Conservation (phyloP, 1,140 invertebrate species). For the Pararge aegeria region DNA sequence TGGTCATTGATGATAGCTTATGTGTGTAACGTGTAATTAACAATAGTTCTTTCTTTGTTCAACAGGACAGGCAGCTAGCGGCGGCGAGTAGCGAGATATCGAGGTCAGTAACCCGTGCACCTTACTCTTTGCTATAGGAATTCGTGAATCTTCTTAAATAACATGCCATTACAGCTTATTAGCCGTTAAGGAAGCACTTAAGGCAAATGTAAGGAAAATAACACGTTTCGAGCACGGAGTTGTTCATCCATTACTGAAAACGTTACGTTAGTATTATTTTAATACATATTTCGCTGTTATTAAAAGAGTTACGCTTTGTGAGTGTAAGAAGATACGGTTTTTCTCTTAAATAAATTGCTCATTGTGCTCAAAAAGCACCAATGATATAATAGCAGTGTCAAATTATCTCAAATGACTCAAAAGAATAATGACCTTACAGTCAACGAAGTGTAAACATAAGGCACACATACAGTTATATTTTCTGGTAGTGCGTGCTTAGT, state of each 20-base stretch:
- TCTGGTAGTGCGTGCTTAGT: slow-evolving; percentile 54
- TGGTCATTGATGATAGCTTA: slow-evolving; percentile 14
- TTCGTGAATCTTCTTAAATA: slow-evolving; percentile 68
- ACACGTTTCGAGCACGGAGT: slow-evolving; percentile 34
- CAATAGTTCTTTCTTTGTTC: slow-evolving; percentile 56
- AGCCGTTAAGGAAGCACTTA: slow-evolving; percentile 63
- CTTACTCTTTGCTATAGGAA: slow-evolving; percentile 62
- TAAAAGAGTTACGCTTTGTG: background rate
- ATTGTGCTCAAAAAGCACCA: slow-evolving; percentile 31
- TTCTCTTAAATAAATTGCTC: background rate
- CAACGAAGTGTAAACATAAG: slow-evolving; percentile 66
- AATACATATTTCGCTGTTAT: background rate
- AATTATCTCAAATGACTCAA: slow-evolving; percentile 48
- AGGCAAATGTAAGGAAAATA: slow-evolving; percentile 50
- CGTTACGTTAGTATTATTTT: slow-evolving; percentile 4
- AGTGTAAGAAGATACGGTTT: background rate
- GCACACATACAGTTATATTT: slow-evolving; percentile 62
- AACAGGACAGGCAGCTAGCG: slow-evolving; percentile 47
- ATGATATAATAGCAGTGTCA: slow-evolving; percentile 38
- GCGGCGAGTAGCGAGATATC: slow-evolving; percentile 51
- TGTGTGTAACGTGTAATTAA: slow-evolving; percentile 55
- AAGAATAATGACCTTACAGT: slow-evolving; percentile 53
- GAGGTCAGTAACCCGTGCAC: slow-evolving; percentile 62
- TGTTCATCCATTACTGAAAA: background rate
- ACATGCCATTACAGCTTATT: slow-evolving; percentile 69